Conservation (phyloP, 2,888 invertebrate species). For the Mythimna lalbum region DNA sequence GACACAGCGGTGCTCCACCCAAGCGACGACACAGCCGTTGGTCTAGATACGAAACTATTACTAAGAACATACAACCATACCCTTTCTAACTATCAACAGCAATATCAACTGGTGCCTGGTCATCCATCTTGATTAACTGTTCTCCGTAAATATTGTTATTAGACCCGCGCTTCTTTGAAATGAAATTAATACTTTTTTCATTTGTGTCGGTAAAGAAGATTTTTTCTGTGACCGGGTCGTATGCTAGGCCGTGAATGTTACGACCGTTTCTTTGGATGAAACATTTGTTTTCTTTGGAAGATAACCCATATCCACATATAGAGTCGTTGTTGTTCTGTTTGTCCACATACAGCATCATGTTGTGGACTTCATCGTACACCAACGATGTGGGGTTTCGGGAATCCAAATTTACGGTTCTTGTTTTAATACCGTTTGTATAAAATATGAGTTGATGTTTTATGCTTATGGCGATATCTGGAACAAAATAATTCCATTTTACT, state of each 20-base stretch:
- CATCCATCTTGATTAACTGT: constrained; percentile 81
- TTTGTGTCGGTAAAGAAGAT: constrained; percentile 95
- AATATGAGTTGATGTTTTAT: constrained; percentile 92
- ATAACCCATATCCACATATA: constrained; percentile 91
- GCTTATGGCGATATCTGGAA: constrained; percentile 94
- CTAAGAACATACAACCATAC: constrained; percentile 80
- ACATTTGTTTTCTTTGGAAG: constrained; percentile 79
- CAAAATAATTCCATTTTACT: constrained; percentile 62
- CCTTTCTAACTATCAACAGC: constrained; percentile 95
- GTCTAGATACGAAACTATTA: not conserved
- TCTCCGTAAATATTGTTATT: constrained; percentile 80
- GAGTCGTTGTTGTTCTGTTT: constrained; percentile 91
- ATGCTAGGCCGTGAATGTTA: constrained; percentile 93
- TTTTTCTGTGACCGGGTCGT: constrained; percentile 93
- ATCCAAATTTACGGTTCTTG: constrained; percentile 21
- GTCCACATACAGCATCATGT: constrained; percentile 93
- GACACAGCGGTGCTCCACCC: too few species aligned
- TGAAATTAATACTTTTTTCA: constrained; percentile 91
- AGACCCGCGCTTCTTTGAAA: constrained; percentile 77
- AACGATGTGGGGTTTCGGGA: constrained; percentile 89
- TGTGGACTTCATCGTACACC: constrained; percentile 92
- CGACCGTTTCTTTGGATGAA: constrained; percentile 83
- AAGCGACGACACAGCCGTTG: too few species aligned
- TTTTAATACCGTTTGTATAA: constrained; percentile 81
- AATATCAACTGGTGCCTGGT: constrained; percentile 93